These are phyloP conservation scores for Phainopepla nitens DNA, from an alignment of 2,113 vertebrate genomes.

Conservation along the genomic window DNA sequence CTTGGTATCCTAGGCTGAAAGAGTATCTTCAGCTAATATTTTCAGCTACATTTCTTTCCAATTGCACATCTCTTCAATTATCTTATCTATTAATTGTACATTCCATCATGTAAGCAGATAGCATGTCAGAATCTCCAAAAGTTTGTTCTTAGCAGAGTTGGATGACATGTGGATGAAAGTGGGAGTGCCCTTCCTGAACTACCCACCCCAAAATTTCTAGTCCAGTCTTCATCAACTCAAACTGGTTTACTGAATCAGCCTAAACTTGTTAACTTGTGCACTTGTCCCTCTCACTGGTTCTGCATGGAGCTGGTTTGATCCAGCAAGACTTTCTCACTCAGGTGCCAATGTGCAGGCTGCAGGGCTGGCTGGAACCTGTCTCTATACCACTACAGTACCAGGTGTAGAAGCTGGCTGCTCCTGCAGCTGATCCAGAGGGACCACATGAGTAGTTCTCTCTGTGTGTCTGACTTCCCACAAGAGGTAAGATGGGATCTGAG, in stretches of 20 bases:
- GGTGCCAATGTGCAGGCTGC: rapidly evolving
- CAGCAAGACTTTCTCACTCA: neutral
- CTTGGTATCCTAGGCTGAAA: neutral
- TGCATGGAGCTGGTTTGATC: neutral
- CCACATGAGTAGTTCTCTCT: rapidly evolving
- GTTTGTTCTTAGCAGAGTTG: neutral
- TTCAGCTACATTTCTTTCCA: neutral
- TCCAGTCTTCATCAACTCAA: neutral
- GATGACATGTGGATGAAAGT: neutral
- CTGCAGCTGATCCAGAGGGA: neutral
- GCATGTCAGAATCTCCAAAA: neutral
- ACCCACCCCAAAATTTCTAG: neutral
- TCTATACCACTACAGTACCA: rapidly evolving
- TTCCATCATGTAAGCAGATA: neutral
- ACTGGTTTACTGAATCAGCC: neutral
- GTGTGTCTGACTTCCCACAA: neutral
- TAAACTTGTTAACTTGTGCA: neutral
- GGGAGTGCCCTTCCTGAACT: neutral
- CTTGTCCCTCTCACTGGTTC: neutral
- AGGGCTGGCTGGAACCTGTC: rapidly evolving
- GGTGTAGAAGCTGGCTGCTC: neutral
- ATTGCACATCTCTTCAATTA: neutral
- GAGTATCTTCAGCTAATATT: neutral
- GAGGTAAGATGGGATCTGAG: neutral
- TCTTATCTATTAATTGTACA: neutral